Percentiles rank a stretch among this genome's conserved stretches.
phyloP scores from a whole-genome alignment of 2,113 vertebrate species.

The Tragulus kanchil region DNA sequence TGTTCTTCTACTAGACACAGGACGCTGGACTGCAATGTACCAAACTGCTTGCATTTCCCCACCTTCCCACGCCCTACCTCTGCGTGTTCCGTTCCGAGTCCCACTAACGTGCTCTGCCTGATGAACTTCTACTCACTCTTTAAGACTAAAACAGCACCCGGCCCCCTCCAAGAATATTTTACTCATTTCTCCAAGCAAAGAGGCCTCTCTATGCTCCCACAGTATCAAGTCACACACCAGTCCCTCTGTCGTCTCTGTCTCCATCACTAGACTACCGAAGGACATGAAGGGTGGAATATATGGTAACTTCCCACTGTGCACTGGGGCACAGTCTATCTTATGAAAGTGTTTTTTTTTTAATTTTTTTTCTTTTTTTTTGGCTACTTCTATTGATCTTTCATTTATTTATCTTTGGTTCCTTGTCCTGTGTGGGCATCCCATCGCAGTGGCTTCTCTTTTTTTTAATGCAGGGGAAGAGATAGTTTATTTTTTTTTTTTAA shows the following conservation, averaged over 20 bases:
- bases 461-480: too few relatives aligned
- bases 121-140: slow-evolving; percentile 4
- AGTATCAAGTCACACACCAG: neutral
- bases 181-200: neutral
- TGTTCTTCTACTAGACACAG: neutral
- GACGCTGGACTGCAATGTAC: neutral
- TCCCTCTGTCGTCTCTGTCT: neutral
- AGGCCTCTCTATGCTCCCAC: neutral
- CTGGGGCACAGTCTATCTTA: neutral
- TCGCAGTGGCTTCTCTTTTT: too few relatives aligned
- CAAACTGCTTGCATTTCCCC: neutral
- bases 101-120: neutral
- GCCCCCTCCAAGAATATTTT: neutral
- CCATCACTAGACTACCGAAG: neutral
- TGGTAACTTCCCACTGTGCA: neutral
- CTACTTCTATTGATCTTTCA: too few relatives aligned
- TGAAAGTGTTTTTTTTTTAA: too few relatives aligned
- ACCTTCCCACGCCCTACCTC: neutral
- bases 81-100: neutral
- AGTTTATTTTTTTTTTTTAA: too few relatives aligned
- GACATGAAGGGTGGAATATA: neutral
- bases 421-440: too few relatives aligned
- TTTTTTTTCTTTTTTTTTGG: too few relatives aligned
- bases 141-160: neutral
- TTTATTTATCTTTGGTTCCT: too few relatives aligned